Base-by-base conservation (phyloP, 2,888 invertebrate species). In the Callyntrura sp. region DNA sequence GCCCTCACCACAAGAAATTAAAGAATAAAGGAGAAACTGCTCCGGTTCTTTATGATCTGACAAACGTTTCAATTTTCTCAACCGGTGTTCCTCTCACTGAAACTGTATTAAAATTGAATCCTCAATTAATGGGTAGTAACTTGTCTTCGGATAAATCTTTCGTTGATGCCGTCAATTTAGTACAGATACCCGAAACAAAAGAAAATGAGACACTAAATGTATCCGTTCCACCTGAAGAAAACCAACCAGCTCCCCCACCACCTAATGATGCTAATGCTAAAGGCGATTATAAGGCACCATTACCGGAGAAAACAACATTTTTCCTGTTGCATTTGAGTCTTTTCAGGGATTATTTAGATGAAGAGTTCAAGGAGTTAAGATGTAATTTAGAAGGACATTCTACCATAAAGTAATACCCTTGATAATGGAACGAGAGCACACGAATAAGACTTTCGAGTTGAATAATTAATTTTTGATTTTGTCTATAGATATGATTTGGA, bases 311-410 rank as follows among this genome's bases (percentile, higher is more conserved):
- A 94, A 98, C 97, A 0, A 98, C 97, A 76, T 99, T 99, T 95
- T 98, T 97, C 94, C 95, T 99, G 5, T 95, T 99, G 12, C 99
- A 99, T 94, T 95, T 99, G 93, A 98, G 98, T 0, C 95, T 99
- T 78, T 95, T 99, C 94, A 96, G 98, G 93, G 98, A 99, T 94
- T 99, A 99, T 94, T 95, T 99, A 92, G 97, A 98, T 94, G 96
- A 98, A 94, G 99, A 99, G 94, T 99, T 99, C 95, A 86, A 89
- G 91, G 94, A 90, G 23, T 79, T 93, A 51, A 88, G 86, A 78
- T 25, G 68, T 5, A 73, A 17, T 5, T 86, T 93, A 23, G 65
- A 90, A 70, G 73, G 84, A 57, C 91, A 92, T 78, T 81, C 91
- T 12, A 51, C 11, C 6, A 91, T 93, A 28, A 88, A 86, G 92